A percentile compares a stretch with the other conserved stretches of the same genome.
Evolutionary conservation across 2,113 vertebrate genomes (phyloP).

Genomic region (Collichthys lucidus): DNA sequence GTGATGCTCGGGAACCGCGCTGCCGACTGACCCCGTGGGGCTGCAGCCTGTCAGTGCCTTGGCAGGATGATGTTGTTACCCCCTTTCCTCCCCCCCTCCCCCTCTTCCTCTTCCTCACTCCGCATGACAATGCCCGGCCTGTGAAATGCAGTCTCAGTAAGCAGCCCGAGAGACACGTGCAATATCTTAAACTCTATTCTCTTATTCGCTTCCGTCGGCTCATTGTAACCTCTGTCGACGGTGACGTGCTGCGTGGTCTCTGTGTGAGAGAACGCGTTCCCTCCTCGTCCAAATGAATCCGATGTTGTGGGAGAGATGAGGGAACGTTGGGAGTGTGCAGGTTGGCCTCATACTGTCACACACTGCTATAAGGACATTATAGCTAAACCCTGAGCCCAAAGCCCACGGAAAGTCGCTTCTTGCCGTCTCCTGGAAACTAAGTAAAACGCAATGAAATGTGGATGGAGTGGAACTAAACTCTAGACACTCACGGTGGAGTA

Average conservation of each 20-base stretch:
- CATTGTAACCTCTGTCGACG: conserved; percentile 35
- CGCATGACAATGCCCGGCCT: conserved; percentile 46
- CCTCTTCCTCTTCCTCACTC: neutral
- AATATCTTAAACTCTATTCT: conserved; percentile 11
- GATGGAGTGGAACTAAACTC: conserved; percentile 10
- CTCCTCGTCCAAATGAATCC: conserved; percentile 38
- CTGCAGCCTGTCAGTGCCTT: conserved; percentile 58
- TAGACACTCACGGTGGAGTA: neutral
- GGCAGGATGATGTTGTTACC: conserved; percentile 50
- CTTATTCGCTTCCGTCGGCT: conserved; percentile 22
- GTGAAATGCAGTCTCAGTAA: conserved; percentile 31
- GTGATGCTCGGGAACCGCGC: conserved; percentile 50
- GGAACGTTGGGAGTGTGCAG: conserved; percentile 27
- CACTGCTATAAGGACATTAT: conserved; percentile 46
- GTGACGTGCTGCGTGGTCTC: conserved; percentile 29
- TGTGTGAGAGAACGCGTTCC: conserved; percentile 38
- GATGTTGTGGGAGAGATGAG: neutral
- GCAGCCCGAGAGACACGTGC: conserved; percentile 30
- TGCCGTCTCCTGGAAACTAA: neutral
- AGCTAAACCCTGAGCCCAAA: conserved; percentile 34
- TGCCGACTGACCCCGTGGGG: conserved; percentile 58
- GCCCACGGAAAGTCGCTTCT: conserved; percentile 12
- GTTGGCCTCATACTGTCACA: conserved; percentile 67
- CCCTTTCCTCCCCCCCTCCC: neutral
- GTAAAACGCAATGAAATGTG: conserved; percentile 33